Base-by-base conservation (phyloP, 2,888 invertebrate species). In the Thymelicus sylvestris region DNA sequence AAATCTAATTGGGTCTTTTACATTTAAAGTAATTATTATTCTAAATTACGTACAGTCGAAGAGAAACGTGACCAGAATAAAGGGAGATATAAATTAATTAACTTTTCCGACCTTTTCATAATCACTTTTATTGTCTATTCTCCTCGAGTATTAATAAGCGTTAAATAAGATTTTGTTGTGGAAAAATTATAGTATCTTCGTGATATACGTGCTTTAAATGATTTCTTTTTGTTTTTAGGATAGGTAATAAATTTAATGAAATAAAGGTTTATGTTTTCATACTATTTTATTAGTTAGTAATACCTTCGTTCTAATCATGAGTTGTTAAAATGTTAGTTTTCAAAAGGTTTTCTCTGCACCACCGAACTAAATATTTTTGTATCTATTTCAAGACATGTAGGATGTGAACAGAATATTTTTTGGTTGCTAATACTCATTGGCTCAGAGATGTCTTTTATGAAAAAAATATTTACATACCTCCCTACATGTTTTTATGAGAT, bases 31-130 rank as follows among this genome's bases (percentile, higher is more conserved):
- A 83, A 85, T 85, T 82, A 84, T 79, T 76, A 77, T 80, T 83
- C 74, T 83, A 80, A 83, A 82, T 77, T 77, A 75, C 74, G 74
- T 66, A 71, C 60, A 60, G 60, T 57, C 24, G 41, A 67, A 65
- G 47, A 59, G 71, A 81, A 80, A 86, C 89, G 88, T 88, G 89
- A 83, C 82, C 74, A 67, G 86, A 88, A 87, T 89, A 78, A 82
- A 83, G 73, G 70, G 71, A 76, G 76, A 76, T 74, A 79, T 78
- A 84, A 83, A 86, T 85, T 83, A 88, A 90, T 89, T 85, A 87
- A 82, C 81, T 80, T 31, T 81, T 74, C 78, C 77, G 78, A 79
- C 81, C 81, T 82, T 83, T 82, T 81, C 77, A 74, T 85, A 86
- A 87, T 88, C 84, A 86, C 79, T 82, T 83, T 85, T 80, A 75